These are phyloP conservation scores for Progne subis DNA, from an alignment of 2,113 vertebrate genomes.

Conservation along the genomic window DNA sequence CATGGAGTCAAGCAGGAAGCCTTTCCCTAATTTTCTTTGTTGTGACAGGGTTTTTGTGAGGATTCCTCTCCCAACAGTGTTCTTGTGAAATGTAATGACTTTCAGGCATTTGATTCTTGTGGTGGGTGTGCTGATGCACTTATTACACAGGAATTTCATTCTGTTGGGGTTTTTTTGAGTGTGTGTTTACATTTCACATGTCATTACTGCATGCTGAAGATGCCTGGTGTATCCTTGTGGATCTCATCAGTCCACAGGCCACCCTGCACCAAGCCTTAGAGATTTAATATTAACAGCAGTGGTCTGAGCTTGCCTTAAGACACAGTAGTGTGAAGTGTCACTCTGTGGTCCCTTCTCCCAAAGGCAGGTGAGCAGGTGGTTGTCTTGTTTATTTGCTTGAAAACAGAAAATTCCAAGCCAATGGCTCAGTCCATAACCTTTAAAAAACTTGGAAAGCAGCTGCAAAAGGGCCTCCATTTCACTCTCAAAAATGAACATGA, in stretches of 20 bases:
- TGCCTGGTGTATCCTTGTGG: background rate
- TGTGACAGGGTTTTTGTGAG: background rate
- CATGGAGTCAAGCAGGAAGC: background rate
- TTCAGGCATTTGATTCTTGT: background rate
- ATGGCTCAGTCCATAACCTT: background rate
- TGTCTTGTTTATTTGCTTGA: background rate
- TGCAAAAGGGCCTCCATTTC: background rate
- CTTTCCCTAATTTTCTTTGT: background rate
- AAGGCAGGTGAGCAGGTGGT: background rate
- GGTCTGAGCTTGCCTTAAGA: background rate
- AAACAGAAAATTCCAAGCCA: background rate
- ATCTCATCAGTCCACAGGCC: background rate
- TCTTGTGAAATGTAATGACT: background rate
- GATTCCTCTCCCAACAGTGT: background rate
- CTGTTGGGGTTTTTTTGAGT: background rate
- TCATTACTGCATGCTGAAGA: background rate
- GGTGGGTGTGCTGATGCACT: background rate
- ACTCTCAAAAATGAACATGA: background rate
- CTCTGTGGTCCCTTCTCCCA: background rate
- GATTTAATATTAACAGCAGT: background rate
- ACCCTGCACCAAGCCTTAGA: background rate
- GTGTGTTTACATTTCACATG: background rate
- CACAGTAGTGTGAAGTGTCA: background rate
- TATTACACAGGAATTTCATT: background rate
- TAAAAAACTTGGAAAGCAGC: background rate